Evolutionary conservation across 2,113 vertebrate genomes (phyloP), one percentile per base, ranked within the genome.

Genomic region (Corythaeola cristata): DNA sequence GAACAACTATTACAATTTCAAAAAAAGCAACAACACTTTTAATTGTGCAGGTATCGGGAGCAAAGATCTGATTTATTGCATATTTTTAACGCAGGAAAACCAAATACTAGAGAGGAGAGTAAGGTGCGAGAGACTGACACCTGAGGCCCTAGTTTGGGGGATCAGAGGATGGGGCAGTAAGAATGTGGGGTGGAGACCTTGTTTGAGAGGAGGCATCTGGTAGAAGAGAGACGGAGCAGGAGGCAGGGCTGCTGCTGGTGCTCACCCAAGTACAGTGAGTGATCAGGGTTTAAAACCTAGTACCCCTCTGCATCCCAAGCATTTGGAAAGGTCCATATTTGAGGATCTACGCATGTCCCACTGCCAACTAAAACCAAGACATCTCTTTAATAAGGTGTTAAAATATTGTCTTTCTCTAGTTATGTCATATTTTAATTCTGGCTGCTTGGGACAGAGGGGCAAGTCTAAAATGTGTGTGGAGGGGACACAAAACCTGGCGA

Each of bases 121-220:
- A 37, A 82, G 28, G 35, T 53, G n/a, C 39, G 41, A 71, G 52
- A 75, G 26, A 20, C 23, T 83, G 53, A 35, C 32, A 76, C 6
- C 6, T 0, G 0, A 47, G 66, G 67, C 45, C 12, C 37, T 37
- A 32, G 32, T 50, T 55, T 63, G 44, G 32, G 30, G 52, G 20
- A 64, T 32, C 18, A 33, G 71, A 59, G 8, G 5, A 33, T 27
- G 33, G 27, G 5, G 9, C 55, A 37, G 12, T 15, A 72, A 88
- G 44, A 76, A 47, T 3, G 15, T n/a, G 32, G 26, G 16, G 16
- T 60, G 22, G 24, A 71, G 32, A 23, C 6, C n/a, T 63, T 39
- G 15, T 64, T n/a, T 47, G 32, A 56, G 71, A 69, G 39, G 9
- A 76, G 20, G 19, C 32, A 53, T 30, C 64, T 77, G 35, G 33